Percentiles rank a stretch among this genome's conserved stretches.
These are phyloP conservation scores for Troglohyphantes excavatus DNA, from an alignment of 2,888 invertebrate species.

Conservation along the genomic window DNA sequence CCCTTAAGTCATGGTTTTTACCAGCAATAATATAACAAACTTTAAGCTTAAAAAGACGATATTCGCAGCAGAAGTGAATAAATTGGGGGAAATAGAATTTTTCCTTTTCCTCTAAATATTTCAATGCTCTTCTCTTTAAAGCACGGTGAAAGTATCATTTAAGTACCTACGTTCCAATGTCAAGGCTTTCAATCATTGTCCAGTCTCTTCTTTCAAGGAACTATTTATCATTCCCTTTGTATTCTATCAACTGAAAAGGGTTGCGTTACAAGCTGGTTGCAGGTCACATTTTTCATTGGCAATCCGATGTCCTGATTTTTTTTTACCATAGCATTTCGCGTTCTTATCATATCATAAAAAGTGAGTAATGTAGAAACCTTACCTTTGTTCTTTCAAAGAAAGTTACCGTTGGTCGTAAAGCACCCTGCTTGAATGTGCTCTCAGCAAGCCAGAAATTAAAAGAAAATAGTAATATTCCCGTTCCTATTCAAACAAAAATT, in stretches of 20 bases:
- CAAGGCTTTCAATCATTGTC: not conserved
- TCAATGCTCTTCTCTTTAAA: not conserved
- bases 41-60: too few species aligned
- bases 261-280: not conserved
- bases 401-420: not conserved
- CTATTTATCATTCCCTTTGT: not conserved
- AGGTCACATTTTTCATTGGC: not conserved
- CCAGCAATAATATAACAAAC: too few species aligned
- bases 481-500: too few species aligned
- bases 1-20: too few species aligned
- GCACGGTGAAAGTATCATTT: not conserved
- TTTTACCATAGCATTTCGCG: not conserved
- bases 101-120: not conserved
- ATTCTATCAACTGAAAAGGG: not conserved
- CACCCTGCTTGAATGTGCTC: not conserved
- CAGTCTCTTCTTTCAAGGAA: not conserved
- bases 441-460: not conserved
- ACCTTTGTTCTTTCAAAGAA: not conserved
- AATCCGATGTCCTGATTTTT: not conserved
- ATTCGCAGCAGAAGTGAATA: too few species aligned
- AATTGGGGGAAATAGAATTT: too few species aligned
- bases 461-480: too few species aligned
- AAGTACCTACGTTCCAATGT: slow-evolving; percentile 23
- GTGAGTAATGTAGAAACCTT: not conserved
- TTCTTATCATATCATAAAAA: not conserved